Conservation (phyloP, 2,113 vertebrate species). For the Ceyx margarethae region DNA sequence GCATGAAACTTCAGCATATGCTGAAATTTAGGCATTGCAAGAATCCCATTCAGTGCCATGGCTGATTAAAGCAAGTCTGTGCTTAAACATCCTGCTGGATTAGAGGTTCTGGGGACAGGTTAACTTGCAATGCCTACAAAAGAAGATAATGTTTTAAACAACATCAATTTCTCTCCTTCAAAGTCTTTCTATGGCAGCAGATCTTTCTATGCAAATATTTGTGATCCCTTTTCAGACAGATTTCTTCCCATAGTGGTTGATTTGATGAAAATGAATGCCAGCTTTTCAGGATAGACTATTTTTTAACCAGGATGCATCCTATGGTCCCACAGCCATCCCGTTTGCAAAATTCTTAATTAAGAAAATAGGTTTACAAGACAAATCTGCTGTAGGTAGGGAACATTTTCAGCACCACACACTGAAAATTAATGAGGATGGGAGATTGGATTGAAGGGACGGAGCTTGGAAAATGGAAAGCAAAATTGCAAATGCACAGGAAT, state of each 20-base stretch:
- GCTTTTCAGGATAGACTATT: background rate
- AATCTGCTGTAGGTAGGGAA: background rate
- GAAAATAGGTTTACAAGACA: background rate
- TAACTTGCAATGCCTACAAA: background rate
- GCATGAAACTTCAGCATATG: background rate
- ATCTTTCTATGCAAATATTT: background rate
- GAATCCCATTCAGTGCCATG: background rate
- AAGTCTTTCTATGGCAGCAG: background rate
- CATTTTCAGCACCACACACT: background rate
- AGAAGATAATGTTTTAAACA: constrained; percentile 13
- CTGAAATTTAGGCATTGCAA: constrained; percentile 9
- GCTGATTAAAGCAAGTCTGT: constrained; percentile 3
- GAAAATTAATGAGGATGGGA: constrained; percentile 29
- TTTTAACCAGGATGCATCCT: background rate
- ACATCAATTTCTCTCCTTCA: background rate
- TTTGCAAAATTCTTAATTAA: background rate
- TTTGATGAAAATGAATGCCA: background rate
- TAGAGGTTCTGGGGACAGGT: background rate
- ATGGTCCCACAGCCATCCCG: background rate
- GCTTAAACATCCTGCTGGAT: background rate
- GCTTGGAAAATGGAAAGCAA: background rate
- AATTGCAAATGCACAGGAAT: background rate
- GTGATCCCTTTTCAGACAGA: background rate
- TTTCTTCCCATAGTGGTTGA: background rate
- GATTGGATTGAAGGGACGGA: background rate